Base-by-base conservation (phyloP, 2,797 vertebrate genomes). In the Discoglossus pictus region DNA sequence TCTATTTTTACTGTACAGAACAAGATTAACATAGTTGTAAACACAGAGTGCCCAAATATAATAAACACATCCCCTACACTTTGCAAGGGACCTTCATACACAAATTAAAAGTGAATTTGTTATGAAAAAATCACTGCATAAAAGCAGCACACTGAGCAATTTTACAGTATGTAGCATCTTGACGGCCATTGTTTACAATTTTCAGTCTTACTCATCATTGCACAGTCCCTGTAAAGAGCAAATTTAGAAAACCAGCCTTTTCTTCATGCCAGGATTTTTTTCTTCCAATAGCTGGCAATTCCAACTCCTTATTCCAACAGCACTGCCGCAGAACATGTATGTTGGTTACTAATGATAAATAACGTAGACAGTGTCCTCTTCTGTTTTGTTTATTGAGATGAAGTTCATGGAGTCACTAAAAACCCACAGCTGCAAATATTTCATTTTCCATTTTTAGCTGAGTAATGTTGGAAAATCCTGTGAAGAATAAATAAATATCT, bases 361-460 rank as follows among this genome's bases (percentile, higher is more conserved):
- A 8, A 31, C n/a, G n/a, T n/a, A n/a, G n/a, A n/a, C 20, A 12
- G n/a, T 56, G 6, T 64, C 58, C 13, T 23, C 18, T 52, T 21
- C 15, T 36, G 11, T 59, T 70, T 59, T 47, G n/a, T 50, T 51
- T 48, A 34, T 42, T 2, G n/a, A 38, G 11, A 21, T 31, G 40
- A 25, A 21, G 46, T 17, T 16, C 10, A 52, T 9, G 35, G 25
- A 58, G 31, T 59, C 16, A 42, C 40, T 46, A 21, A 43, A 38
- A 46, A 42, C 18, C n/a, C 16, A 24, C 51, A 56, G 48, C 25
- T 55, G 40, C 12, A 34, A 16, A 58, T 58, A 2, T 65, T 59
- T 51, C 6, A 47, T 47, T 39, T 35, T 18, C 15, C 21, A 39
- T 64, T 58, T 71, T 64, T 46, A 36, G 20, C n/a, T 71, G 35